These are phyloP conservation scores for Bolinopsis microptera DNA, from an alignment of 37 sponge, comb jelly and placozoan genomes.

Conservation along the genomic window DNA sequence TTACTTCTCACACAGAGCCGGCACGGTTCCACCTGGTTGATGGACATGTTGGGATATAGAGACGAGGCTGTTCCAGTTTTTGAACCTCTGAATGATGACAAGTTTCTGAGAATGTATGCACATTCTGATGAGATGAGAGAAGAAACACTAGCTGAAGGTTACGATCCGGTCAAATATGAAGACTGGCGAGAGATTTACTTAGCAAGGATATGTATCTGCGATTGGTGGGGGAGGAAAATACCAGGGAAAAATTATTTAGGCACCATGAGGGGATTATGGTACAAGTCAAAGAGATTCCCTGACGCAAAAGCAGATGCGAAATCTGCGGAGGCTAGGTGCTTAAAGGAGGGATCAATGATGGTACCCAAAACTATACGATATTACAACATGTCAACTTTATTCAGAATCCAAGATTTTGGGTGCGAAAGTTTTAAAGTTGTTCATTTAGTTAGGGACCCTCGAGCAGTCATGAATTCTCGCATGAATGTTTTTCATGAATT, in stretches of 20 bases:
- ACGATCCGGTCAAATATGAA: neutral
- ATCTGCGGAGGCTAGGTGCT: neutral
- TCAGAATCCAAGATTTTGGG: neutral
- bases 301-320: neutral
- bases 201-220: neutral
- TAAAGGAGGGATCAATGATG: neutral
- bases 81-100: constrained; percentile 26
- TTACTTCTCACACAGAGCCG: constrained; percentile 16
- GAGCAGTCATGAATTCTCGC: constrained; percentile 48
- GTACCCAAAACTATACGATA: constrained; percentile 33
- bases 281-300: neutral
- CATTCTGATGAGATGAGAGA: neutral
- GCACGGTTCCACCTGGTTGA: constrained; percentile 45
- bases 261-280: neutral
- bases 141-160: neutral
- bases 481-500: constrained; percentile 19
- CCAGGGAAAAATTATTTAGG: neutral
- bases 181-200: neutral
- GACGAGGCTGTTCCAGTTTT: neutral
- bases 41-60: neutral
- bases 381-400: constrained; percentile 1
- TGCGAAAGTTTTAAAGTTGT: constrained; percentile 33
- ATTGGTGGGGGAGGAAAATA: neutral
- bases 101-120: constrained; percentile 31
- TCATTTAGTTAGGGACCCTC: constrained; percentile 23